phyloP scores from a whole-genome alignment of 2,888 invertebrate species.

The Nomada flava region DNA sequence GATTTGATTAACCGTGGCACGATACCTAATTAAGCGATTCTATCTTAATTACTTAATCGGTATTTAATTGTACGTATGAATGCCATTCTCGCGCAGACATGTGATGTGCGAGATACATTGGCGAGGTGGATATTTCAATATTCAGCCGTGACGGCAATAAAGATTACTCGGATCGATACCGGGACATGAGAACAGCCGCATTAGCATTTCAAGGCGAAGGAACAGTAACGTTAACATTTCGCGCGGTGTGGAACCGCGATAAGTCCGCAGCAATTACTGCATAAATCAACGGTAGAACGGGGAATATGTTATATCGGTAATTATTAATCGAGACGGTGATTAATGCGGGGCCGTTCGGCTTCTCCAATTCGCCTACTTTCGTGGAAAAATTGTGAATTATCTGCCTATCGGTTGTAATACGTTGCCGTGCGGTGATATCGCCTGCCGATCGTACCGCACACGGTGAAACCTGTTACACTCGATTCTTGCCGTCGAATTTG shows the following conservation, averaged over 20 bases:
- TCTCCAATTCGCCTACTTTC: conserved; percentile 8
- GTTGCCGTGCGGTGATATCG: not conserved
- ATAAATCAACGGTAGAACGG: conserved; percentile 52
- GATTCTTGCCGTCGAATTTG: not conserved
- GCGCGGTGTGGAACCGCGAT: conserved; percentile 39
- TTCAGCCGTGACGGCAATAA: conserved; percentile 62
- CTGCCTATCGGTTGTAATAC: conserved; percentile 10
- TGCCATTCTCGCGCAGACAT: conserved; percentile 59
- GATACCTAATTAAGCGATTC: conserved; percentile 66
- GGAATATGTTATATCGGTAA: conserved; percentile 50
- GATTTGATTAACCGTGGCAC: conserved; percentile 65
- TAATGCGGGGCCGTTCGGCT: conserved; percentile 34
- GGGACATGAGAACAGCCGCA: conserved; percentile 67
- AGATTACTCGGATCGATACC: conserved; percentile 68
- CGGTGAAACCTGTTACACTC: not conserved
- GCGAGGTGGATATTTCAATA: conserved; percentile 63
- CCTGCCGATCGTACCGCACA: not conserved
- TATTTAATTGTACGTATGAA: conserved; percentile 66
- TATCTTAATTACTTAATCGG: conserved; percentile 73
- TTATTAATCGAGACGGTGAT: conserved; percentile 61
- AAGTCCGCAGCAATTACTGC: conserved; percentile 49
- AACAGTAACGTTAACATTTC: conserved; percentile 64
- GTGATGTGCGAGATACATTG: conserved; percentile 61
- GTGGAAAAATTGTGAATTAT: conserved; percentile 20
- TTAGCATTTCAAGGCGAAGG: conserved; percentile 69